These are phyloP conservation scores for Lamellibrachia satsuma DNA, from an alignment of 2,888 invertebrate genomes.

Conservation along the genomic window DNA sequence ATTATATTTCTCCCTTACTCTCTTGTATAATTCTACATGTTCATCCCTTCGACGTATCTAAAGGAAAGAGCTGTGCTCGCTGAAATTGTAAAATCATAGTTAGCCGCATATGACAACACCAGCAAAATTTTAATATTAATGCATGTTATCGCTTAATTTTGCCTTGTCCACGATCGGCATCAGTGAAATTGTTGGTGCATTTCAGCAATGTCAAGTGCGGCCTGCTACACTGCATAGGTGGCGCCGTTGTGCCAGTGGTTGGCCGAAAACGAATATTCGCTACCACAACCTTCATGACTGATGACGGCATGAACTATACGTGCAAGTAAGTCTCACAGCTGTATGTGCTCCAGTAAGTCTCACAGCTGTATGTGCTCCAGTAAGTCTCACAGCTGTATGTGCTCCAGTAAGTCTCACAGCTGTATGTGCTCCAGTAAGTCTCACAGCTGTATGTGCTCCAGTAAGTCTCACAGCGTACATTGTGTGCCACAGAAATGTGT, in stretches of 20 bases:
- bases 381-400: too few species aligned
- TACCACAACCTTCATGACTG: conserved; percentile 85
- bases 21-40: not conserved
- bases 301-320: conserved; percentile 85
- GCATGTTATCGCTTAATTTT: not conserved
- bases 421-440: too few species aligned
- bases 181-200: conserved; percentile 22
- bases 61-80: not conserved
- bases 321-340: conserved; percentile 81
- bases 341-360: too few species aligned
- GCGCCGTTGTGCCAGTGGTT: conserved; percentile 82
- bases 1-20: not conserved
- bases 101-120: not conserved
- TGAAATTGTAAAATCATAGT: not conserved
- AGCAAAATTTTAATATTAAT: not conserved
- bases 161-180: not conserved
- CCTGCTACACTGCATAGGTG: conserved; percentile 91
- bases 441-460: too few species aligned
- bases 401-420: too few species aligned
- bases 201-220: conserved; percentile 90
- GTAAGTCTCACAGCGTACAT: too few species aligned
- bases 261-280: conserved; percentile 86
- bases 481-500: too few species aligned
- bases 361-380: too few species aligned
- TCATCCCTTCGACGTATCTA: not conserved